phyloP scores from a whole-genome alignment of 1,140 invertebrate genomes.

The Dryas iulia region DNA sequence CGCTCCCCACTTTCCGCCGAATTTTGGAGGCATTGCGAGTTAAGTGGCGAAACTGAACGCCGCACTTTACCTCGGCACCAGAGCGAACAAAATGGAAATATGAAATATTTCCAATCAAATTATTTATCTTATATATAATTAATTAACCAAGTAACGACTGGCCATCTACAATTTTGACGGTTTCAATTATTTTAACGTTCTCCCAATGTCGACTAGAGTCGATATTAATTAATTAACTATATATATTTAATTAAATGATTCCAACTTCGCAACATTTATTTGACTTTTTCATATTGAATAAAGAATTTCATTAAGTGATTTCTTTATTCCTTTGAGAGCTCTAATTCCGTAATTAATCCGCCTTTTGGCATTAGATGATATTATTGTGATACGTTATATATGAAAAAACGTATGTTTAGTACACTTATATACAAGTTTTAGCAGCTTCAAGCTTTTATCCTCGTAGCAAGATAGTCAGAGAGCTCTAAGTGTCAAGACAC shows the following conservation, averaged over 20 bases:
- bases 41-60: no score
- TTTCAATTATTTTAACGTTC: slow-evolving; percentile 67
- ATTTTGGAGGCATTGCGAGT: no score
- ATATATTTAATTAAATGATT: slow-evolving; percentile 61
- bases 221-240: slow-evolving; percentile 68
- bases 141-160: slow-evolving; percentile 56
- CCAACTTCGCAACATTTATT: slow-evolving; percentile 47
- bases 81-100: no score
- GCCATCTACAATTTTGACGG: slow-evolving; percentile 69
- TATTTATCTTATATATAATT: slow-evolving; percentile 46
- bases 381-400: not conserved
- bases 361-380: not conserved
- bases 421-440: no score
- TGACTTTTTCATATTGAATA: not conserved
- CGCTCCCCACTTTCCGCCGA: no score
- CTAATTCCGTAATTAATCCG: not conserved
- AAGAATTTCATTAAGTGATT: slow-evolving; percentile 3
- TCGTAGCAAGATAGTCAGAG: no score
- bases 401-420: not conserved
- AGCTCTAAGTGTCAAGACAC: no score
- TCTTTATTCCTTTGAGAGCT: slow-evolving; percentile 8
- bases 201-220: slow-evolving; percentile 46
- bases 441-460: no score
- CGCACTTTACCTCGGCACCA: no score
- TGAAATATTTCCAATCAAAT: slow-evolving; percentile 43